A percentile compares a stretch with the other conserved stretches of the same genome.
Evolutionary conservation across 2,888 invertebrate genomes (phyloP).

Genomic region (Drosophila helvetica): DNA sequence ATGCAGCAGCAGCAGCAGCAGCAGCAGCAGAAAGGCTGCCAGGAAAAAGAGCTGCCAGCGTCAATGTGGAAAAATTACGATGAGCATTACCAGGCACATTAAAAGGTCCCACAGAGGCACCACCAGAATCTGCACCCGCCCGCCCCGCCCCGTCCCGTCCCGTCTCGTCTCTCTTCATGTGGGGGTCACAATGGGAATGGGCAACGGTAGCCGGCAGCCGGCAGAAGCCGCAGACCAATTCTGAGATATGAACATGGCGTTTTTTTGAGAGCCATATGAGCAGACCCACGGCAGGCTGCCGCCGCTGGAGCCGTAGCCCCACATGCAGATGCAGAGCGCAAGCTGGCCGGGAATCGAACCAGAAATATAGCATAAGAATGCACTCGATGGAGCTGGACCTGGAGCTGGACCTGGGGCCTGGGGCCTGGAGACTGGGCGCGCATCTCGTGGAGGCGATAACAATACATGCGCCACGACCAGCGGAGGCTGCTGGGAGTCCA

Average conservation of each 20-base stretch:
- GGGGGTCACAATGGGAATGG: constrained; percentile 42
- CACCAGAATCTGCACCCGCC: neutral
- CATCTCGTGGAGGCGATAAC: constrained; percentile 63
- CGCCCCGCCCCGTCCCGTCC: neutral
- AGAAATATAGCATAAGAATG: constrained; percentile 69
- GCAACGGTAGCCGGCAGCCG: constrained; percentile 42
- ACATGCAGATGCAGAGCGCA: neutral
- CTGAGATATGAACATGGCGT: constrained; percentile 76
- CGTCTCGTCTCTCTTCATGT: neutral
- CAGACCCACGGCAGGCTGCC: constrained; percentile 44
- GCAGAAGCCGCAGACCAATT: constrained; percentile 66
- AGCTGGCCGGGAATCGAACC: constrained; percentile 43
- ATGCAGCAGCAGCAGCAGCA: constrained; percentile 48
- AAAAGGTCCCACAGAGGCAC: constrained; percentile 67
- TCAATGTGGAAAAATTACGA: constrained; percentile 82
- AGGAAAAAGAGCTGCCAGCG: constrained; percentile 56
- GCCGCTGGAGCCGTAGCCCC: neutral
- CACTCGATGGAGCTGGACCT: constrained; percentile 15
- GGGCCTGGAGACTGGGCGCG: constrained; percentile 18
- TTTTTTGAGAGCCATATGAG: constrained; percentile 61
- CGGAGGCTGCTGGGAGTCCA: constrained; percentile 14
- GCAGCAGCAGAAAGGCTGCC: constrained; percentile 15
- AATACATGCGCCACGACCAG: constrained; percentile 71
- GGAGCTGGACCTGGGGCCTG: neutral
- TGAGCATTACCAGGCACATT: constrained; percentile 83